Percentiles rank a stretch among this genome's conserved stretches.
These are phyloP conservation scores for Aythya baeri DNA, from an alignment of 2,113 vertebrate species.

Conservation along the genomic window DNA sequence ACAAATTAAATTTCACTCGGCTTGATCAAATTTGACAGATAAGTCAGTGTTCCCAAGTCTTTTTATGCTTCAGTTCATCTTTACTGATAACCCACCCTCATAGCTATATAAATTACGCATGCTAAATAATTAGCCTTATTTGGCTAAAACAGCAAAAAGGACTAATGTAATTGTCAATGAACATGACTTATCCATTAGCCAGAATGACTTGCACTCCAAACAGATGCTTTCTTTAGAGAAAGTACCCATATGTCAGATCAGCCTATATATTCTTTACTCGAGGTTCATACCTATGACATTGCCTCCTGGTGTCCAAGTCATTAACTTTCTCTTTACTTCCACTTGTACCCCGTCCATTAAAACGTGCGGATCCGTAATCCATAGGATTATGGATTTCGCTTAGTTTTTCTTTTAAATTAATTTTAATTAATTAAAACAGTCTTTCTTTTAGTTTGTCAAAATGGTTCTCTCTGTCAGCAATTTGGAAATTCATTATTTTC, in stretches of 20 bases:
- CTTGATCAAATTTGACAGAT: constrained; percentile 67
- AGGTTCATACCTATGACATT: background rate
- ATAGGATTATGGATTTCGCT: background rate
- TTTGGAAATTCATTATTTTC: background rate
- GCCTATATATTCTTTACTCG: background rate
- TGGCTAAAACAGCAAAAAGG: constrained; percentile 48
- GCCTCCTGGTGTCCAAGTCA: background rate
- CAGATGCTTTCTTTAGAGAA: background rate
- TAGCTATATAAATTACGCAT: constrained; percentile 48
- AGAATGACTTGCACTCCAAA: constrained; percentile 9
- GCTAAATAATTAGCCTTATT: constrained; percentile 40
- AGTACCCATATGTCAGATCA: background rate
- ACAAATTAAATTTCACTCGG: constrained; percentile 51
- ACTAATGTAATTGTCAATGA: constrained; percentile 55
- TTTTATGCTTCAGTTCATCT: constrained; percentile 38
- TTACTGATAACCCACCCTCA: constrained; percentile 37
- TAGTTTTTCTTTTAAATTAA: background rate
- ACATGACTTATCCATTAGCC: constrained; percentile 33
- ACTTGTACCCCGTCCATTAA: background rate
- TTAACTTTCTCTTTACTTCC: background rate
- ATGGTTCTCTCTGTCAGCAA: background rate
- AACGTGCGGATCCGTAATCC: background rate
- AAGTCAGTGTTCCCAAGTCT: constrained; percentile 49
- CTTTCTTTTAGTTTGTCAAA: background rate
- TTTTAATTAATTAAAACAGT: background rate